Base-by-base conservation (phyloP, 2,888 invertebrate species). In the Apoderus coryli region DNA sequence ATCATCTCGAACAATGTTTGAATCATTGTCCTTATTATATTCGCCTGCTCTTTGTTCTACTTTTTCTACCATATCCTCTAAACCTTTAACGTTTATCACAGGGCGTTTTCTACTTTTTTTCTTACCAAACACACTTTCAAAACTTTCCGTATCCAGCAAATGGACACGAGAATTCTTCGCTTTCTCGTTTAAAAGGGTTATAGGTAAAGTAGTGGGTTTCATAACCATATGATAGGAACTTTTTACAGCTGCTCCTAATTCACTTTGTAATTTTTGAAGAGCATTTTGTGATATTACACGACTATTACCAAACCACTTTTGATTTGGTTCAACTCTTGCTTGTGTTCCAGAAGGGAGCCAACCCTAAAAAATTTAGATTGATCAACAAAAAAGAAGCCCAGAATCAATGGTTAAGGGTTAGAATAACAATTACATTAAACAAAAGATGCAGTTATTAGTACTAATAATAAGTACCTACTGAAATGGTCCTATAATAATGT, bases 231-330 rank as follows among this genome's bases (percentile, higher is more conserved):
- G 86, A 54, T 95, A 99, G 0, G 98, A 96, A 61, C 96, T 92
- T 51, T 80, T 89, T 31, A 90, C 69, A 15, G 84, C 95, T 47
- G 85, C 84, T 10, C 90, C 92, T 53, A 99, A 73, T 60, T 95
- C 95, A 23, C 84, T 84, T 63, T 98, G 84, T 49, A 88, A 86
- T 51, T 82, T 85, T 56, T 86, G 86, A 15, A 88, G 52, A 0
- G 85, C 78, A 48, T 70, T 77, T 60, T 98, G 96, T 1, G 90
- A 82, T 43, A 98, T 89, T 0, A 98, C 93, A 39, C 93, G 70
- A 0, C 96, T 93, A 56, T 99, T 99, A 10, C 95, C 93, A 59
- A 99, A 99, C 98, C 98, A 99, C 55, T 84, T 89, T 47, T 92
- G 86, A 44, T 88, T 93, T 2, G 98, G 98, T 59, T 95, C 98